Conservation (phyloP, 2,888 invertebrate species). For the Cataglyphis livida region DNA sequence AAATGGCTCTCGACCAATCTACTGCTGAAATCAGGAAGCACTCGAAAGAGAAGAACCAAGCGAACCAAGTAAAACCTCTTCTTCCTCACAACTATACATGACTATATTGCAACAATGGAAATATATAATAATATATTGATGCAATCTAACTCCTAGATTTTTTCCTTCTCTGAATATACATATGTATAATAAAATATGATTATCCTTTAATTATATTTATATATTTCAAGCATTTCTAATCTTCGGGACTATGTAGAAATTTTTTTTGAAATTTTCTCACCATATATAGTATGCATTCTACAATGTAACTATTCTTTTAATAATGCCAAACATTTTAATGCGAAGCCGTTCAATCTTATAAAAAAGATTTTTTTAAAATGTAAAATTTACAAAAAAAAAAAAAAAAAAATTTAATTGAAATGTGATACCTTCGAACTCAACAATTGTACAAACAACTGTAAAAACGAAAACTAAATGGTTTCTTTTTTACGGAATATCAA, state of each 20-base stretch:
- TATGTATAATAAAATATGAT: background rate
- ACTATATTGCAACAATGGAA: background rate
- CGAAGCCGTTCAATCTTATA: background rate
- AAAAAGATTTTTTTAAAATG: background rate
- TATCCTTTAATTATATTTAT: background rate
- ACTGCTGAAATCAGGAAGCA: conserved; percentile 72
- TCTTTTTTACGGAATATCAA: conserved; percentile 26
- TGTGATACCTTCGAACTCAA: conserved; percentile 8
- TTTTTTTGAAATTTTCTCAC: background rate
- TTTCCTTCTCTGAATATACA: background rate
- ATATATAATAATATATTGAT: background rate
- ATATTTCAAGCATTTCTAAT: background rate
- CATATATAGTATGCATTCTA: background rate
- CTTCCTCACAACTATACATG: background rate
- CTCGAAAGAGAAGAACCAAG: conserved; percentile 58
- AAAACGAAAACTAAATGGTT: conserved; percentile 19
- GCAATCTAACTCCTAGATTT: background rate
- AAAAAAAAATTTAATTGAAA: conserved; percentile 25
- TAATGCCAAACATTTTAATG: background rate
- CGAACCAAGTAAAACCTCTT: conserved; percentile 46
- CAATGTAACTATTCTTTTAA: background rate
- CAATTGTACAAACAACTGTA: conserved; percentile 9
- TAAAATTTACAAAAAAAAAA: conserved; percentile 35
- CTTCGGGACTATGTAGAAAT: background rate
- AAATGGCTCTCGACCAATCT: conserved; percentile 74